Base-by-base conservation (phyloP, 2,888 invertebrate genomes). In the Drosophila diplacantha region DNA sequence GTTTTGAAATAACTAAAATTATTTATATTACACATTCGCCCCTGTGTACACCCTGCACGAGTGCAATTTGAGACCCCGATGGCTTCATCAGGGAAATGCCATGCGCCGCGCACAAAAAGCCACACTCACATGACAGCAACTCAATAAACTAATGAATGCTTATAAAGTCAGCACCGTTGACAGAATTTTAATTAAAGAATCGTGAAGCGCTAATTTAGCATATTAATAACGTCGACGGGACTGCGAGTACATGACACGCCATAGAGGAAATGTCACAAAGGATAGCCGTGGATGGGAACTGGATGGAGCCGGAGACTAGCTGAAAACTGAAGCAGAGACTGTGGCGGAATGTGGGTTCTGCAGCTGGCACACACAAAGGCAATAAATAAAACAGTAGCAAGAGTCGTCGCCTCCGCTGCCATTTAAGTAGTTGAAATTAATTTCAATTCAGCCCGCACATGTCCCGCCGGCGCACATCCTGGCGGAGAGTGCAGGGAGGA, bases 121-220 rank as follows among this genome's bases (percentile, higher is more conserved):
- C 43, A 62, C 41, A n/a, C 20, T 56, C 51, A 37, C 46, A 52
- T 60, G 60, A 51, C 63, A 63, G 61, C 31, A 41, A 41, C 56
- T 71, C 71, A 52, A 69, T 71, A 71, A 65, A 65, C 69, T 69
- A 69, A 69, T 69, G 69, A 71, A 39, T 58, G 54, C 50, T 53
- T 58, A 65, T 65, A 64, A 41, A 71, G 71, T 57, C 56, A 70
- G 57, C 49, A 52, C 41, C 64, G 69, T 41, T 66, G 53, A 50
- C 81, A 78, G 76, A 81, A 79, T 74, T 79, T 79, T 83, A 83
- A 79, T 79, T 83, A 79, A 74, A 72, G 67, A 79, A 81, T 77
- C 82, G 76, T 73, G 72, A 68, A 81, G 63, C 68, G 68, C 82
- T 69, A 80, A 83, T 83, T 83, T 83, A 69, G 81, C 84, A 83